A percentile compares a stretch with the other conserved stretches of the same genome.
These are phyloP conservation scores for Drosophila tropicalis DNA, from an alignment of 1,140 invertebrate species.

Conservation along the genomic window DNA sequence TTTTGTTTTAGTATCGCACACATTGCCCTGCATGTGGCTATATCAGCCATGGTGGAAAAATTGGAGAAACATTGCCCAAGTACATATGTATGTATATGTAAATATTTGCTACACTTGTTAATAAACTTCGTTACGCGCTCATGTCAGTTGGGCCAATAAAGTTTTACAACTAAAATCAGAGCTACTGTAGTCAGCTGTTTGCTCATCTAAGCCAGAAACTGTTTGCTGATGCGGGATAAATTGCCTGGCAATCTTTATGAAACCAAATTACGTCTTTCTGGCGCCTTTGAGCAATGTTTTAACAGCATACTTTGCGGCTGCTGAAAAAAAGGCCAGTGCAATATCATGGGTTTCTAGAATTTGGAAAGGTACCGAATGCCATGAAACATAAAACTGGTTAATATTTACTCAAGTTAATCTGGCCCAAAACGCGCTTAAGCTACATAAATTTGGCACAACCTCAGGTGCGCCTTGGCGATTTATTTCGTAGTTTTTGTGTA, in stretches of 20 bases:
- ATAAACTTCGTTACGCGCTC: conserved; percentile 1
- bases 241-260: neutral
- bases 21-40: neutral
- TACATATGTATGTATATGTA: too few species aligned
- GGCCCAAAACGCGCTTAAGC: too few species aligned
- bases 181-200: neutral
- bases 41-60: conserved; percentile 1
- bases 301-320: conserved; percentile 6
- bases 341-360: too few species aligned
- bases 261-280: neutral
- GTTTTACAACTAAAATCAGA: neutral
- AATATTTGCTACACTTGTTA: neutral
- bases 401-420: too few species aligned
- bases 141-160: neutral
- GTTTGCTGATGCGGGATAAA: neutral
- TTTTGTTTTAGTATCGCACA: neutral
- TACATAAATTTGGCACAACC: too few species aligned
- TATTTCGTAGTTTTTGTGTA: too few species aligned
- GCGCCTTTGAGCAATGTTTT: neutral
- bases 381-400: too few species aligned
- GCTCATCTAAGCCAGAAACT: neutral
- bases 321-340: too few species aligned
- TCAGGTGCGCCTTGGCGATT: too few species aligned
- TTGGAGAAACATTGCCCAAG: neutral
- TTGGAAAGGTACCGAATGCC: too few species aligned